phyloP scores from a whole-genome alignment of 2,113 vertebrate genomes.

The Oplegnathus fasciatus region DNA sequence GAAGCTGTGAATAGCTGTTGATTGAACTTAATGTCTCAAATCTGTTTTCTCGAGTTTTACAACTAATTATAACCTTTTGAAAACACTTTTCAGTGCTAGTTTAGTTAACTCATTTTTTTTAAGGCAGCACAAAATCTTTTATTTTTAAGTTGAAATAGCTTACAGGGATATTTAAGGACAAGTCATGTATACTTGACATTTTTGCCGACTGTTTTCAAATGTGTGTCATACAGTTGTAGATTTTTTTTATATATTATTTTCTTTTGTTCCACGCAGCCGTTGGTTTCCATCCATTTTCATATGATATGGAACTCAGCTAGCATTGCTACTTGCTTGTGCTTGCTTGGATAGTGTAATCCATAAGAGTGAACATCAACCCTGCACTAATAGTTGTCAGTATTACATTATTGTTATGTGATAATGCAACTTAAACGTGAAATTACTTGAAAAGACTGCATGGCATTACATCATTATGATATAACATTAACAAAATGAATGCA shows the following conservation, averaged over 20 bases:
- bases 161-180: background rate
- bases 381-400: background rate
- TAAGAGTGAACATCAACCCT: background rate
- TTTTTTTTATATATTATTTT: background rate
- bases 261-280: background rate
- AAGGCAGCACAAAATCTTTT: background rate
- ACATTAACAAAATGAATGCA: background rate
- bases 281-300: background rate
- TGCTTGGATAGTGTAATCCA: background rate
- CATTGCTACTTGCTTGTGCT: background rate
- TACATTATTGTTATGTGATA: background rate
- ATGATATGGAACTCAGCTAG: background rate
- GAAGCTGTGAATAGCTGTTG: background rate
- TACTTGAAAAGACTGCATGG: background rate
- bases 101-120: background rate
- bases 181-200: background rate
- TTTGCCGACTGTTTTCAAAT: background rate
- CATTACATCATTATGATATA: background rate
- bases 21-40: background rate
- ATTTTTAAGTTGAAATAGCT: background rate
- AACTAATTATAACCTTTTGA: background rate
- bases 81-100: background rate
- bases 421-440: conserved; percentile 1
- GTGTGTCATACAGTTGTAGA: background rate
- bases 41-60: background rate